Conservation (phyloP, 2,113 vertebrate species). For the Sterrhoptilus dennistouni region DNA sequence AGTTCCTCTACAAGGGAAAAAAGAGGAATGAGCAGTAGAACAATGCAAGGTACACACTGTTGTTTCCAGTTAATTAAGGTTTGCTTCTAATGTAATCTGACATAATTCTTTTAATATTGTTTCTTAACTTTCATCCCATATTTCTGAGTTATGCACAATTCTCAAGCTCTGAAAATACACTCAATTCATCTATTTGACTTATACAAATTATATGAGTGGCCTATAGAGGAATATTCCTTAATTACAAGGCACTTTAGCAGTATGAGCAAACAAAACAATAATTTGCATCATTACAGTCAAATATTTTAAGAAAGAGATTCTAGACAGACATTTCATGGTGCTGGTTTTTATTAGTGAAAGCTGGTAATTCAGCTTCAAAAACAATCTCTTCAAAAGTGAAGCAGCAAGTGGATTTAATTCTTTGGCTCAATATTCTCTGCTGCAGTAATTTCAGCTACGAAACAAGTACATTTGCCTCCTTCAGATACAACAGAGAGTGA, state of each 20-base stretch:
- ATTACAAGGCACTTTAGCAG: not conserved
- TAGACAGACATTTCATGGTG: not conserved
- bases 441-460: not conserved
- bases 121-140: not conserved
- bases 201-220: not conserved
- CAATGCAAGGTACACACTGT: not conserved
- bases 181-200: not conserved
- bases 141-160: not conserved
- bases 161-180: not conserved
- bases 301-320: not conserved
- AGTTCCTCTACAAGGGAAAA: not conserved
- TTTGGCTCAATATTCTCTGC: not conserved
- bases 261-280: not conserved
- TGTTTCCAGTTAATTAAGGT: not conserved
- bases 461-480: not conserved
- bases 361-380: not conserved
- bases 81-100: not conserved
- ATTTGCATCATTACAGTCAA: not conserved
- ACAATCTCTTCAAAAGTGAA: not conserved
- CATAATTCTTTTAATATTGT: not conserved
- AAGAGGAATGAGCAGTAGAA: not conserved
- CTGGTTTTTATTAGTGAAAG: not conserved
- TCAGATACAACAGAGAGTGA: not conserved
- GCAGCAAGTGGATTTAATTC: not conserved
- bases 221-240: not conserved